phyloP scores from a whole-genome alignment of 1,140 invertebrate species.

The Drosophila funebris region DNA sequence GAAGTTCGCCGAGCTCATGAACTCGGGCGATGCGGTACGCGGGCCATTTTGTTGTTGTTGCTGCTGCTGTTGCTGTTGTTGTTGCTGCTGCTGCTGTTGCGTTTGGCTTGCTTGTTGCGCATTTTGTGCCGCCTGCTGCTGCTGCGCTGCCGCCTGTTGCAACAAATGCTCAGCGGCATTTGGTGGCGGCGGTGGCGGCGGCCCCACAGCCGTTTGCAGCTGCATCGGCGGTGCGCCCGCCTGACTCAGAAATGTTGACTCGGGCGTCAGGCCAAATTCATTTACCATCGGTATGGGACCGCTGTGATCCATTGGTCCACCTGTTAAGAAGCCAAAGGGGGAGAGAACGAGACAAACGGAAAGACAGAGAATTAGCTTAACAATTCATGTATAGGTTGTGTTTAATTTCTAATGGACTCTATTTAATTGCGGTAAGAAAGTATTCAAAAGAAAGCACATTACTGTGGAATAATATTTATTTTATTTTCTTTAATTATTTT shows the following conservation, averaged over 20 bases:
- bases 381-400: neutral
- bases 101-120: constrained; percentile 81
- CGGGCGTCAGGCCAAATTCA: constrained; percentile 87
- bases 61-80: constrained; percentile 54
- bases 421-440: too few species aligned
- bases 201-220: constrained; percentile 86
- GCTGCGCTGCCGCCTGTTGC: constrained; percentile 75
- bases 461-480: too few species aligned
- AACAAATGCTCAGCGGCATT: constrained; percentile 74
- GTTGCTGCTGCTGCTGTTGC: constrained; percentile 51
- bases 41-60: constrained; percentile 82
- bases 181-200: constrained; percentile 78
- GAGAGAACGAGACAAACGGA: neutral
- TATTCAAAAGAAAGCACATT: neutral
- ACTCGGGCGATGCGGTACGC: constrained; percentile 85
- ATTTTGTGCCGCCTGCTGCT: constrained; percentile 80
- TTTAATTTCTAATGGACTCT: neutral
- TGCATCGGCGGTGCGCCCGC: constrained; percentile 86
- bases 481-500: too few species aligned
- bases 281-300: constrained; percentile 88
- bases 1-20: constrained; percentile 86
- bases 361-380: constrained; percentile 6
- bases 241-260: constrained; percentile 87
- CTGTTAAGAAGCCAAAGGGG: constrained; percentile 63
- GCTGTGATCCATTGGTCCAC: constrained; percentile 88